phyloP scores from a whole-genome alignment of 2,888 invertebrate genomes.

The Meloe dianella region DNA sequence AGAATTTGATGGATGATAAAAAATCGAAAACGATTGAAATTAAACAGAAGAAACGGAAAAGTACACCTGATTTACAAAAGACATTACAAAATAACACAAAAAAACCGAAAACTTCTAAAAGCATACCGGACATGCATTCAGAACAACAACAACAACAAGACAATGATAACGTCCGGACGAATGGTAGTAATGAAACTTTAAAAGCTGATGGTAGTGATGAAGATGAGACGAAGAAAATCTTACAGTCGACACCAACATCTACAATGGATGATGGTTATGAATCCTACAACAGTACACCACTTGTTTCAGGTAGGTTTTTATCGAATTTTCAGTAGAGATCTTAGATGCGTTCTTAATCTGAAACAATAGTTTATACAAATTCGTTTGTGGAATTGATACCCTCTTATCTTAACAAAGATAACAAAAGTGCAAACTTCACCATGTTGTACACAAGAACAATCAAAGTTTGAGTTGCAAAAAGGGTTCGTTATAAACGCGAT shows the following conservation, averaged over 20 bases:
- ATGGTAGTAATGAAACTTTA: conserved; percentile 46
- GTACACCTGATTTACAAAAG: conserved; percentile 48
- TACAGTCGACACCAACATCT: conserved; percentile 55
- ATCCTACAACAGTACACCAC: conserved; percentile 70
- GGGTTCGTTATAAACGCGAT: no score
- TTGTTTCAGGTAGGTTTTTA: conserved; percentile 64
- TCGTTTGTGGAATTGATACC: not conserved
- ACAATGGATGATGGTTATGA: conserved; percentile 71
- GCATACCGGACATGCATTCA: conserved; percentile 47
- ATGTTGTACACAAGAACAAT: no score
- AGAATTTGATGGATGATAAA: conserved; percentile 39
- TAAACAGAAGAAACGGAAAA: conserved; percentile 51
- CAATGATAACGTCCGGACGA: conserved; percentile 28
- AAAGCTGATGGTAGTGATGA: conserved; percentile 32
- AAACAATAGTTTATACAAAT: no score
- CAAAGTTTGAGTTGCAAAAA: no score
- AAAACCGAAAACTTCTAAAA: conserved; percentile 48
- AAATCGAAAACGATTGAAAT: conserved; percentile 28
- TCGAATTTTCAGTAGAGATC: not conserved
- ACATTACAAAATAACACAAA: conserved; percentile 41
- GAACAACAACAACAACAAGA: conserved; percentile 31
- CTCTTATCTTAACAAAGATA: no score
- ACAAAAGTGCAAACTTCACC: no score
- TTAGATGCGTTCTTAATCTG: no score
- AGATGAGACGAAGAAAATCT: conserved; percentile 37